Percentiles rank a stretch among this genome's conserved stretches.
These are phyloP conservation scores for Falco naumanni DNA, from an alignment of 2,797 vertebrate species.

Conservation along the genomic window DNA sequence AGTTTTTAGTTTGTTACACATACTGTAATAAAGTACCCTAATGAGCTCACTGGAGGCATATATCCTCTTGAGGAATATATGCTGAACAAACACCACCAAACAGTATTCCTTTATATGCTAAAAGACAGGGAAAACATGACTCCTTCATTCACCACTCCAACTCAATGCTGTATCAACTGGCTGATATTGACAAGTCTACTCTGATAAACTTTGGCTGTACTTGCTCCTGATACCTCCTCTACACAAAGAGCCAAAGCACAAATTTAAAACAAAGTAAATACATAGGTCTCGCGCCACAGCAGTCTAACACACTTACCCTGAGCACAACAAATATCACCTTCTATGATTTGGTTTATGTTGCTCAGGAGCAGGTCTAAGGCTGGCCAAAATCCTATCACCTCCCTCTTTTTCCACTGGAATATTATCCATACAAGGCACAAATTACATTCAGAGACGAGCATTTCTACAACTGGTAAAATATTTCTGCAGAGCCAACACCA, in stretches of 20 bases:
- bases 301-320: neutral
- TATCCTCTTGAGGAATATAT: neutral
- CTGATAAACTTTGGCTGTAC: neutral
- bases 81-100: neutral
- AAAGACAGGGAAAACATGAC: neutral
- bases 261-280: neutral
- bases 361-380: neutral
- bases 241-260: neutral
- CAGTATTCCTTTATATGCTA: neutral
- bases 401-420: neutral
- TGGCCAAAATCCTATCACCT: neutral
- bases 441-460: neutral
- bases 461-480: neutral
- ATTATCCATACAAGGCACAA: neutral
- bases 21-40: neutral
- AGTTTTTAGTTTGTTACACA: neutral
- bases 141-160: neutral
- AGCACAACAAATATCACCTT: neutral
- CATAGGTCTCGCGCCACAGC: neutral
- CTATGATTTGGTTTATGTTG: neutral
- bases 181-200: neutral
- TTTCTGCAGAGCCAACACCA: neutral
- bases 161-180: neutral
- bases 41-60: neutral
- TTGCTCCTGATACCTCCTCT: neutral